A percentile compares a stretch with the other conserved stretches of the same genome.
These are phyloP conservation scores for Enoplosus armatus DNA, from an alignment of 2,797 vertebrate genomes.

Conservation along the genomic window DNA sequence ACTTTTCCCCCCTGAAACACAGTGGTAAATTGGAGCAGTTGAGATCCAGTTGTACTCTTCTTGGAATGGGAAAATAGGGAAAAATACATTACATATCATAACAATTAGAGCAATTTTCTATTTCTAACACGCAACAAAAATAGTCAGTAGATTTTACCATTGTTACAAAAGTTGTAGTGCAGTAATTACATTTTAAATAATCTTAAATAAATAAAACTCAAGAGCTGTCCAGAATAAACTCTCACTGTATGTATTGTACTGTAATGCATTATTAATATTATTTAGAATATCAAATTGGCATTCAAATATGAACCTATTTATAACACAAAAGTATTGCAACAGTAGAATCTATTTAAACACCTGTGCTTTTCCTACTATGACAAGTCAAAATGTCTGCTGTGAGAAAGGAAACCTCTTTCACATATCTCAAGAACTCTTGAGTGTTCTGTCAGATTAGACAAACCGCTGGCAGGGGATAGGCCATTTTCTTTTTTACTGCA, in stretches of 20 bases:
- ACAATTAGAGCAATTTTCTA: not conserved
- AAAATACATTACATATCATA: not conserved
- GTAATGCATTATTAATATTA: not conserved
- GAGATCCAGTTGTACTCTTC: not conserved
- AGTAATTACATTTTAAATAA: not conserved
- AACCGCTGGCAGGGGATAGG: constrained; percentile 4
- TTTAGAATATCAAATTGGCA: not conserved
- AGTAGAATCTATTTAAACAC: not conserved
- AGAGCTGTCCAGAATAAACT: not conserved
- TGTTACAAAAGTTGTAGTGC: not conserved
- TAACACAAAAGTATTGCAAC: not conserved
- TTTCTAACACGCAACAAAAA: not conserved
- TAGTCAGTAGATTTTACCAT: not conserved
- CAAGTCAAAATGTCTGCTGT: constrained; percentile 6
- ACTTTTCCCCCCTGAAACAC: not conserved
- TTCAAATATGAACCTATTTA: not conserved
- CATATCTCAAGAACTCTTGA: not conserved
- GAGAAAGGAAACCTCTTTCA: not conserved
- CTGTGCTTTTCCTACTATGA: not conserved
- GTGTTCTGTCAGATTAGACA: constrained; percentile 18
- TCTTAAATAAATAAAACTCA: not conserved
- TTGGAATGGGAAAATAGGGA: not conserved
- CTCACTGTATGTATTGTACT: not conserved
- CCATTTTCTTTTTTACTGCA: constrained; percentile 25
- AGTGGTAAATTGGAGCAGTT: not conserved